phyloP scores from a whole-genome alignment of 2,888 invertebrate species.

The Tiliacea aurago region DNA sequence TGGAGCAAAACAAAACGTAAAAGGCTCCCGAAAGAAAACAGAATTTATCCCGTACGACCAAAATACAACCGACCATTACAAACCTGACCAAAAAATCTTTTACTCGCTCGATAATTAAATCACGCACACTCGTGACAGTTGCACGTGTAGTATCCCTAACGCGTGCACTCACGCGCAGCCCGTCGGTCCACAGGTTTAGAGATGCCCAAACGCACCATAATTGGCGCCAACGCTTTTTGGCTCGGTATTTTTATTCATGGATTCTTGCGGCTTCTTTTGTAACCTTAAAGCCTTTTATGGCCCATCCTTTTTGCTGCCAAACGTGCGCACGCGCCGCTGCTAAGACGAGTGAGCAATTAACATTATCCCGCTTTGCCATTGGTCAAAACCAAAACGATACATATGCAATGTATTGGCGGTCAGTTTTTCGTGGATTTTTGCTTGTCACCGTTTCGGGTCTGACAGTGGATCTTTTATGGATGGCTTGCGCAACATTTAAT shows the following conservation, averaged over 20 bases:
- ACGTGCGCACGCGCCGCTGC: slow-evolving; percentile 77
- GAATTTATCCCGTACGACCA: slow-evolving; percentile 29
- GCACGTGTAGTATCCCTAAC: slow-evolving; percentile 38
- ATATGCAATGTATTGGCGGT: slow-evolving; percentile 51
- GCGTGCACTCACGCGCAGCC: slow-evolving; percentile 69
- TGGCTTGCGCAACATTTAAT: slow-evolving; percentile 57
- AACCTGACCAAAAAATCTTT: slow-evolving; percentile 21
- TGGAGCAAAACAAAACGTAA: slow-evolving; percentile 25
- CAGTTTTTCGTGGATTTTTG: slow-evolving; percentile 54
- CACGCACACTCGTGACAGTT: slow-evolving; percentile 53
- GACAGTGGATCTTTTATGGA: slow-evolving; percentile 57
- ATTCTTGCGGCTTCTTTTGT: slow-evolving; percentile 77
- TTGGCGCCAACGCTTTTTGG: slow-evolving; percentile 82
- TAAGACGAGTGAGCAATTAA: slow-evolving; percentile 81
- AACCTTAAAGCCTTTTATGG: slow-evolving; percentile 77
- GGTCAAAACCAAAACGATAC: slow-evolving; percentile 59
- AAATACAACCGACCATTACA: slow-evolving; percentile 26
- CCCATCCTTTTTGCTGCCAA: slow-evolving; percentile 68
- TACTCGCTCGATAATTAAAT: slow-evolving; percentile 43
- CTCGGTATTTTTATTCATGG: slow-evolving; percentile 85
- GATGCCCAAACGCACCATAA: slow-evolving; percentile 78
- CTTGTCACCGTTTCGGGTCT: slow-evolving; percentile 54
- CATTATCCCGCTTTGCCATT: slow-evolving; percentile 73
- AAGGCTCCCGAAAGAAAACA: slow-evolving; percentile 19
- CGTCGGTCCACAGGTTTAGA: slow-evolving; percentile 77